These are phyloP conservation scores for Girardia tigrina DNA, from an alignment of 2,888 invertebrate genomes.

Conservation along the genomic window DNA sequence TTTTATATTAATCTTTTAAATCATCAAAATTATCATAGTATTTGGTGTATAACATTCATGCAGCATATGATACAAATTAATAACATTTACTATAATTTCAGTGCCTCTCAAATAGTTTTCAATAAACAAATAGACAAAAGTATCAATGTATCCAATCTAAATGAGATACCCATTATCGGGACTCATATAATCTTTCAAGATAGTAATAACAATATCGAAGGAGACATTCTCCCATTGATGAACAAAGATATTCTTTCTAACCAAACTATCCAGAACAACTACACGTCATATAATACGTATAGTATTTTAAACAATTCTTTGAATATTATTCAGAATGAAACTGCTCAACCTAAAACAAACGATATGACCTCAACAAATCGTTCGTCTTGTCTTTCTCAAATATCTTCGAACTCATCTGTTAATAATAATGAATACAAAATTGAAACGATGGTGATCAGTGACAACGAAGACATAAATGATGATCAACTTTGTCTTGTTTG, in stretches of 20 bases:
- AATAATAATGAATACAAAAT: not conserved
- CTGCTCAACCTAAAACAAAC: not conserved
- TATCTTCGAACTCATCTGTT: not conserved
- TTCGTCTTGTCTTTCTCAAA: not conserved
- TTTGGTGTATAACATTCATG: too few relatives aligned
- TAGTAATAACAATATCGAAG: not conserved
- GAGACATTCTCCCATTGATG: not conserved
- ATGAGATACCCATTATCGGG: not conserved
- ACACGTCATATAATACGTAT: not conserved
- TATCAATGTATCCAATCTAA: not conserved
- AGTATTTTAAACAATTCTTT: not conserved
- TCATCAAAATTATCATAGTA: too few relatives aligned
- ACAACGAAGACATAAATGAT: not conserved
- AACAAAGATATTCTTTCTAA: not conserved
- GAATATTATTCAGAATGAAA: not conserved
- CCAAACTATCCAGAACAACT: not conserved
- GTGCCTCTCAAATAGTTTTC: not conserved
- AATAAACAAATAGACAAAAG: not conserved
- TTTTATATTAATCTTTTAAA: too few relatives aligned
- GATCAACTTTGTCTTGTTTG: conserved; percentile 59
- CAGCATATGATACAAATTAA: too few relatives aligned
- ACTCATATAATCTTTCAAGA: not conserved
- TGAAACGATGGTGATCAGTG: not conserved
- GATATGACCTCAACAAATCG: not conserved
- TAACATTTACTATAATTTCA: too few relatives aligned